Base-by-base conservation (phyloP, 2,113 vertebrate genomes). In the Rostratula benghalensis region DNA sequence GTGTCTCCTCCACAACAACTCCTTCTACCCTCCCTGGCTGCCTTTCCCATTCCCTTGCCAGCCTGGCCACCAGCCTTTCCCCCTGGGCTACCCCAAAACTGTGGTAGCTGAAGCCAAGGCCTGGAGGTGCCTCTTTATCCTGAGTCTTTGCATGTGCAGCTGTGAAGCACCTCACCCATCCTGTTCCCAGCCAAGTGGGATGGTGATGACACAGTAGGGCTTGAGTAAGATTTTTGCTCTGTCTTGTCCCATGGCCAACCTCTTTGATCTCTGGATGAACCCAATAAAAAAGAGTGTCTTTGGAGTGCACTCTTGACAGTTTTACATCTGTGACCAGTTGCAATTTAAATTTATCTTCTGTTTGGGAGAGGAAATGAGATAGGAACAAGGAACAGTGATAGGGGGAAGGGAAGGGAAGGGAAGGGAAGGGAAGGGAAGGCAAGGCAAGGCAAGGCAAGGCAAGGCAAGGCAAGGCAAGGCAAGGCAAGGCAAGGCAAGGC, bases 211-310 rank as follows among this genome's bases (percentile, higher is more conserved):
- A 92, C 78, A 70, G 80, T 79, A 80, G 73, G 48, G 35, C 63
- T 87, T 0, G 63, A 35, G 79, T 86, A 92, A 67, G 60, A 63
- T 90, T 93, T 75, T 60, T 81, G 45, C 89, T 82, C 79, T 46
- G 48, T 63, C 61, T 90, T 96, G 95, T 95, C 95, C 75, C 7
- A 3, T 64, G 69, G 95, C 91, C 95, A 97, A 95, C 84, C 83
- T 87, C 87, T 89, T 64, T 94, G 94, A 92, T 95, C 96, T 80
- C 86, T 96, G 96, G 91, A 93, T 89, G 97, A 97, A 97, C 97
- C 48, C 17, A 51, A 22, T 64, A 60, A 88, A 85, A 89, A 28
- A 83, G 67, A 92, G 79, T 50, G 77, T 65, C 83, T 95, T 93
- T 90, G 90, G 95, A 94, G 76, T 7, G 2, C 0, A 3, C 75